Evolutionary conservation across 2,797 vertebrate genomes (phyloP), one percentile per base, ranked within the genome.

Genomic region (Sebastes ruberrimus): DNA sequence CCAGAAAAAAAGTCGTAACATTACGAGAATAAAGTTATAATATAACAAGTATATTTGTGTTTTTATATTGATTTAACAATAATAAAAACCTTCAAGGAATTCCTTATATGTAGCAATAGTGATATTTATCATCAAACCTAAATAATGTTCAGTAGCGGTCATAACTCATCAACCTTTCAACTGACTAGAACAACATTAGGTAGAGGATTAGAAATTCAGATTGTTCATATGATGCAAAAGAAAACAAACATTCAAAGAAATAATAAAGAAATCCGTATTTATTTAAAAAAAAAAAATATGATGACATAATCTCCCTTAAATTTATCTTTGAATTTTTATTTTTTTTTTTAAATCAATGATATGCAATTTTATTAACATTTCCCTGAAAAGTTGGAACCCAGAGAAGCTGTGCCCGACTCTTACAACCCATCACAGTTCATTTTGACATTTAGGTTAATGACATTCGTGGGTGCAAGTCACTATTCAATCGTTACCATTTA

Each of bases 241-340:
- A 2, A 67, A 64, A 73, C 22, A 64, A 64, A 59, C 46, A 42
- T 2, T 63, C 20, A 5, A 33, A 1, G 28, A 23, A 33, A 74
- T 18, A 5, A 23, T 49, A 18, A 6, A 13, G 13, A 75, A 84
- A 65, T 59, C 38, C 62, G 9, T 5, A 81, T 89, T 86, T 86
- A 84, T 85, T 90, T 71, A 2, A 66, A 81, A 61, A 65, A 53
- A 53, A 53, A 55, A 66, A 57, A 35, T 0, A 55, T 55, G 13
- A 73, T 76, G 55, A 84, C 70, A 82, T 53, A 25, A 64, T 42
- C 27, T 32, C 46, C 64, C 53, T 23, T 16, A 60, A 35, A 71
- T 59, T 2, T 6, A 28, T 28, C n/a, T 62, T 35, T 59, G 14
- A 76, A 38, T 27, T 27, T 38, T 38, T 13, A 13, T 27, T 27